Evolutionary conservation across 2,113 vertebrate species (phyloP).

Genomic region (Craseonycteris thonglongyai): DNA sequence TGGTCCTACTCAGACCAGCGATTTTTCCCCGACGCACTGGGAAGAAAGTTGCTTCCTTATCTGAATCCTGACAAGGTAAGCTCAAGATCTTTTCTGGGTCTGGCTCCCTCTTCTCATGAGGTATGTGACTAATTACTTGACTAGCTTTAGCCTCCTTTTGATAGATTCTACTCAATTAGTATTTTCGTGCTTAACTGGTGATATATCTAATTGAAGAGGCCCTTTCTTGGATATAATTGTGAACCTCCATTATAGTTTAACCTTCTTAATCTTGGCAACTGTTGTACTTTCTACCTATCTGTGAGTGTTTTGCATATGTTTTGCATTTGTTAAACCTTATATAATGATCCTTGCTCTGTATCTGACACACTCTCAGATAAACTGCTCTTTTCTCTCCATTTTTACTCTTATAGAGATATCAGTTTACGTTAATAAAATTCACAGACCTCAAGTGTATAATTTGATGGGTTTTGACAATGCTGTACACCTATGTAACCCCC

Average conservation of each 20-base stretch:
- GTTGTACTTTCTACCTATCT: not conserved
- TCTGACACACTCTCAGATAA: not conserved
- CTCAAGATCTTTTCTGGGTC: not conserved
- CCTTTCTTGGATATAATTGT: not conserved
- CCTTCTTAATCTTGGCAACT: not conserved
- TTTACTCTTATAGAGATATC: not conserved
- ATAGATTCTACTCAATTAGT: not conserved
- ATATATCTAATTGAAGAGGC: not conserved
- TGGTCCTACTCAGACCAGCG: not conserved
- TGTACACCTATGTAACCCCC: not conserved
- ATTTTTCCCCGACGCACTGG: not conserved
- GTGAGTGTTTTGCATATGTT: not conserved
- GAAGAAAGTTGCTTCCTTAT: not conserved
- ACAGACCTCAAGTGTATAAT: not conserved
- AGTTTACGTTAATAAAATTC: not conserved
- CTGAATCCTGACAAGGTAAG: not conserved
- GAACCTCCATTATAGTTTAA: not conserved
- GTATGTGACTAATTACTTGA: not conserved
- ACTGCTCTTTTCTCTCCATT: not conserved
- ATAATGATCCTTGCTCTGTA: not conserved
- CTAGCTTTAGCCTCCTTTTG: not conserved
- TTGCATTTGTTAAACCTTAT: not conserved
- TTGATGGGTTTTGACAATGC: not conserved
- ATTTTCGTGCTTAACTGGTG: not conserved
- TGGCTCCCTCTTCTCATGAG: not conserved